Percentiles rank a stretch among this genome's conserved stretches.
These are phyloP conservation scores for Chaunax sp. DNA, from an alignment of 2,797 vertebrate species.

Conservation along the genomic window DNA sequence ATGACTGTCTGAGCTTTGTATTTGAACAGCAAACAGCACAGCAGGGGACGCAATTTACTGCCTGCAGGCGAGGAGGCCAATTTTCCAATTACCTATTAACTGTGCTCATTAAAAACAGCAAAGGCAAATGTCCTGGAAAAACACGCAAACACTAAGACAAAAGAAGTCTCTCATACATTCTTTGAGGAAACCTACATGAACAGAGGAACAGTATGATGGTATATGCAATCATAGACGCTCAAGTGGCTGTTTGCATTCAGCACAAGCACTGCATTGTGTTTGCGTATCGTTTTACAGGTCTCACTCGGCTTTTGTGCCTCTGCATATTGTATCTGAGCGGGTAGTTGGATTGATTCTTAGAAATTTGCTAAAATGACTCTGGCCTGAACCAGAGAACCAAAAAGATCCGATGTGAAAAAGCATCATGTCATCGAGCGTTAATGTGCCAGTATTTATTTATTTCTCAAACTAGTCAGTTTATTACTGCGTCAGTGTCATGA, in stretches of 20 bases:
- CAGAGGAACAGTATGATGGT: conserved; percentile 1
- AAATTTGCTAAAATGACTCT: conserved; percentile 38
- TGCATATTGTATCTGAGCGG: conserved; percentile 40
- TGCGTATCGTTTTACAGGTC: conserved; percentile 38
- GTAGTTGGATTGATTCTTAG: conserved; percentile 48
- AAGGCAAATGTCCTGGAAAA: conserved; percentile 70
- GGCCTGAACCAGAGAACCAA: background rate
- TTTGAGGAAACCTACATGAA: conserved; percentile 44
- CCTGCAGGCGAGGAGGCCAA: conserved; percentile 67
- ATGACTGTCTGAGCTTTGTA: conserved; percentile 69
- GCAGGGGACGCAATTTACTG: conserved; percentile 65
- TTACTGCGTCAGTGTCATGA: conserved; percentile 34
- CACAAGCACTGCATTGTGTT: conserved; percentile 11
- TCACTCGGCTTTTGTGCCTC: conserved; percentile 37
- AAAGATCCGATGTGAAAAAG: conserved; percentile 27
- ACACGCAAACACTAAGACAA: conserved; percentile 54
- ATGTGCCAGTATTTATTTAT: conserved; percentile 28
- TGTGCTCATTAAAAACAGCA: conserved; percentile 73
- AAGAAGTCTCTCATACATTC: conserved; percentile 43
- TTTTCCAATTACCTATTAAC: conserved; percentile 78
- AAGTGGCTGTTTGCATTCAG: conserved; percentile 43
- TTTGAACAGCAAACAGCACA: conserved; percentile 72
- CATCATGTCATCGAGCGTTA: conserved; percentile 1
- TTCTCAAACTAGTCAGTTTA: conserved; percentile 31
- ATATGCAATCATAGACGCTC: conserved; percentile 29